Evolutionary conservation across 2,113 vertebrate genomes (phyloP), one percentile per base, ranked within the genome.

Genomic region (Pygoscelis adeliae): DNA sequence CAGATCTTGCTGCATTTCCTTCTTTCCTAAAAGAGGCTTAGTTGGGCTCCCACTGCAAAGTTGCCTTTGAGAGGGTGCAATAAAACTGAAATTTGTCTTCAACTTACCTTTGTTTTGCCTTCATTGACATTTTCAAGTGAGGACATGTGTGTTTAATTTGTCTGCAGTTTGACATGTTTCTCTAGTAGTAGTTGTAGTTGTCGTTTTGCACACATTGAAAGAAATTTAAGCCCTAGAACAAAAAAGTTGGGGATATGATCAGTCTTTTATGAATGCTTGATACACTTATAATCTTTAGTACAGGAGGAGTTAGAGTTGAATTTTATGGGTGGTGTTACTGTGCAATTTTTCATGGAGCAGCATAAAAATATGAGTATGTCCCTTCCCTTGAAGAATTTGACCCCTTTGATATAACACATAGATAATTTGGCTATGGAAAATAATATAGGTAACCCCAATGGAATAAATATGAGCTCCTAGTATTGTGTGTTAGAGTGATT

Each of bases 31-130:
- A 44, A 78, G 10, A 59, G 19, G 5, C 6, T 83, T 20, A 19
- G 0, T 3, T 38, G 27, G 9, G 15, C 1, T 80, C 6, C 15
- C 4, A 25, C 4, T 46, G 29, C 16, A 74, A 80, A 86, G 58
- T 52, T 94, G 26, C 15, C 8, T 58, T 44, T 36, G 27, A 77
- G 30, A 80, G 3, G 3, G 23, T 12, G 7, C 13, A 80, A 67
- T 59, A 71, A 90, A 92, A 53, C 15, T 8, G 13, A 78, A 63
- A 59, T 93, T 92, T 66, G 11, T 66, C 50, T 93, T 88, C 62
- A 53, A 1, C 2, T 69, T 74, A 13, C 7, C 20, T 62, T 36
- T 46, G 10, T 55, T 94, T 83, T 90, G 12, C 19, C 42, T 71
- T 11, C 5, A 42, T 22, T 77, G 70, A 53, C 6, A 27, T 77